Percentiles rank a stretch among this genome's conserved stretches.
These are phyloP conservation scores for Naja naja DNA, from an alignment of 2,113 vertebrate species.

Conservation along the genomic window DNA sequence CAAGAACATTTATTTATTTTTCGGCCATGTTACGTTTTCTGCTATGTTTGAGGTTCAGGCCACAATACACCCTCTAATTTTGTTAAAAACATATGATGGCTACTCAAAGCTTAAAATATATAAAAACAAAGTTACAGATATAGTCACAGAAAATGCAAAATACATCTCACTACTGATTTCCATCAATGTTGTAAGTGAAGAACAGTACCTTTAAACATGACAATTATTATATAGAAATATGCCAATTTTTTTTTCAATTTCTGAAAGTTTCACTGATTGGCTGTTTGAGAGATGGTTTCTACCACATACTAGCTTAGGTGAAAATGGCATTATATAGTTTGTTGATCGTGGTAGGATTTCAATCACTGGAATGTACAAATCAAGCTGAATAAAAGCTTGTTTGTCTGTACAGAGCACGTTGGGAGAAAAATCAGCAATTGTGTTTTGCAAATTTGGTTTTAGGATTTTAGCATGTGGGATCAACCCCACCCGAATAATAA, in stretches of 20 bases:
- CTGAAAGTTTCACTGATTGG: not conserved
- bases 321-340: not conserved
- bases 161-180: not conserved
- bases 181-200: not conserved
- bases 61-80: not conserved
- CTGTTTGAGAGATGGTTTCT: not conserved
- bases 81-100: not conserved
- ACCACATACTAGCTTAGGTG: not conserved
- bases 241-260: not conserved
- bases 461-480: not conserved
- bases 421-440: not conserved
- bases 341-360: not conserved
- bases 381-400: not conserved
- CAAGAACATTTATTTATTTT: not conserved
- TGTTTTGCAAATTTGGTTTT: not conserved
- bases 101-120: not conserved
- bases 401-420: not conserved
- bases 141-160: not conserved
- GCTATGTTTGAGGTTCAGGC: not conserved
- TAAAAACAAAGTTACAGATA: not conserved
- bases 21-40: not conserved
- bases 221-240: not conserved
- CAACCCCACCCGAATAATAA: not conserved
- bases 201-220: no score
- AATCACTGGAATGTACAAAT: not conserved